A percentile compares a stretch with the other conserved stretches of the same genome.
phyloP scores from a whole-genome alignment of 2,888 invertebrate species.

The Phaedon cochleariae region DNA sequence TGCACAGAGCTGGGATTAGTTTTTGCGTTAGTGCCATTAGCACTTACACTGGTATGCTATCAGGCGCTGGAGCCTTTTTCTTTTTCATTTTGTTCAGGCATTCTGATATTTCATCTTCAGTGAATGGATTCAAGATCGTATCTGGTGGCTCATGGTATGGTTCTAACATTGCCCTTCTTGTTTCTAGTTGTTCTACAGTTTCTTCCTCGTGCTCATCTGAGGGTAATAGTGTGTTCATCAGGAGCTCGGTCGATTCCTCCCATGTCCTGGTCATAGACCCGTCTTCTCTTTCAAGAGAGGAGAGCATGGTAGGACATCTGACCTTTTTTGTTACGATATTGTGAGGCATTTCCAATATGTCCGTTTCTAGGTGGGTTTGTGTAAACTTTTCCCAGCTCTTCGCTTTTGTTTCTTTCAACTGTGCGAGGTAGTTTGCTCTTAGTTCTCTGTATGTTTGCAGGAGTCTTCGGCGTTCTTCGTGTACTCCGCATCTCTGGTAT shows the following conservation, averaged over 20 bases:
- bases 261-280: conserved; percentile 10
- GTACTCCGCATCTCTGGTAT: neutral
- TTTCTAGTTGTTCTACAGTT: neutral
- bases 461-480: neutral
- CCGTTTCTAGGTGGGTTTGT: neutral
- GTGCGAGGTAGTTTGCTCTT: neutral
- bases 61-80: conserved; percentile 19
- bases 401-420: neutral
- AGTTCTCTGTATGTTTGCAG: neutral
- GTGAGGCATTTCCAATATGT: neutral
- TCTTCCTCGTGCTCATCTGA: neutral
- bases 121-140: neutral
- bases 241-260: conserved; percentile 4
- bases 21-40: neutral
- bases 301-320: neutral
- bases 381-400: conserved; percentile 7
- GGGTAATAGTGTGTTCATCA: neutral
- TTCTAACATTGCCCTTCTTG: neutral
- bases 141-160: neutral
- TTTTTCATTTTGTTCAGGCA: neutral
- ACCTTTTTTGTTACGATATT: no score
- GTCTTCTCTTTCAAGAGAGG: conserved; percentile 4
- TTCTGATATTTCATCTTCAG: neutral
- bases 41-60: conserved; percentile 8
- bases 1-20: neutral